phyloP scores from a whole-genome alignment of 1,140 invertebrate genomes.

The Saccostrea cuccullata region DNA sequence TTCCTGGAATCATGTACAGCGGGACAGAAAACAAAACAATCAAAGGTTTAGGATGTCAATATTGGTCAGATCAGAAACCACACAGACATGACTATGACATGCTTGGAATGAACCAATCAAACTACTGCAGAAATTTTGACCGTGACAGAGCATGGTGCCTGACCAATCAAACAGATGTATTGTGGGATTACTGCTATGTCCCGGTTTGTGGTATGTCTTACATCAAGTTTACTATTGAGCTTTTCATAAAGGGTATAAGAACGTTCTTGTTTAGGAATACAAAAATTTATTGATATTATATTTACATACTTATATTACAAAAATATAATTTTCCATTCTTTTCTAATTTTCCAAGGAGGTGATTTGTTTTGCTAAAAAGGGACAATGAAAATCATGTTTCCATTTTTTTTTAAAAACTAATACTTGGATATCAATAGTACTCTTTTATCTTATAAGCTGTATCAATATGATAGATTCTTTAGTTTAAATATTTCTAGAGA shows the following conservation, averaged over 20 bases:
- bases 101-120: background rate
- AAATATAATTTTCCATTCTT: too few relatives aligned
- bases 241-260: background rate
- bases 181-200: background rate
- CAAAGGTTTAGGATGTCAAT: background rate
- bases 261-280: too few relatives aligned
- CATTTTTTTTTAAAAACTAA: too few relatives aligned
- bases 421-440: too few relatives aligned
- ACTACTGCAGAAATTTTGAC: background rate
- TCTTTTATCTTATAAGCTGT: too few relatives aligned
- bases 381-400: too few relatives aligned
- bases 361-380: too few relatives aligned
- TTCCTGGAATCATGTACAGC: background rate
- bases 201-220: background rate
- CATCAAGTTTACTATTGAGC: background rate
- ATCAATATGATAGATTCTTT: too few relatives aligned
- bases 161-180: background rate
- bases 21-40: background rate
- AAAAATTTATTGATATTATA: too few relatives aligned
- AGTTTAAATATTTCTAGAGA: too few relatives aligned
- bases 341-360: too few relatives aligned
- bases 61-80: background rate
- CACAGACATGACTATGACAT: background rate
- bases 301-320: too few relatives aligned
- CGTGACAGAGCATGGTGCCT: background rate